A percentile compares a stretch with the other conserved stretches of the same genome.
Evolutionary conservation across 2,888 invertebrate species (phyloP).

Genomic region (Escarpia spicata): DNA sequence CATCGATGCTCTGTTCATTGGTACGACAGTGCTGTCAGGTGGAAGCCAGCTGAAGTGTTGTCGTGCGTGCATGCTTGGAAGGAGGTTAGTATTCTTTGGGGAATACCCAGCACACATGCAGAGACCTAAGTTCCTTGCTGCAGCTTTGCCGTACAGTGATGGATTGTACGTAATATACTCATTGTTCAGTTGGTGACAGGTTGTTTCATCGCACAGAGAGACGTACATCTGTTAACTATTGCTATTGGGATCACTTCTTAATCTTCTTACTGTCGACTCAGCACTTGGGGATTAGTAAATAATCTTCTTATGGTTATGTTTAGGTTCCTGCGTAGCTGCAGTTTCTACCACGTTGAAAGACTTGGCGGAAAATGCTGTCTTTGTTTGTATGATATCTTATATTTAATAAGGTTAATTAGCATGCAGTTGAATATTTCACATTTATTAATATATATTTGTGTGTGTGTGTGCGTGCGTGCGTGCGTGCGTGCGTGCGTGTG

Average conservation of each 20-base stretch:
- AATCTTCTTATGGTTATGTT: constrained; percentile 4
- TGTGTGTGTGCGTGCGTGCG: too few relatives aligned
- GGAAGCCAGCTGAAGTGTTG: not conserved
- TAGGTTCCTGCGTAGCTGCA: too few relatives aligned
- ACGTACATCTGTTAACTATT: not conserved
- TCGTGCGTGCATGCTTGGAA: not conserved
- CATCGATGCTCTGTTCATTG: not conserved
- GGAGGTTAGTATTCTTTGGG: not conserved
- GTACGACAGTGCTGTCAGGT: not conserved
- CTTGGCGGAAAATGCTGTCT: too few relatives aligned
- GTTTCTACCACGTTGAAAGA: too few relatives aligned
- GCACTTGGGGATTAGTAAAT: not conserved
- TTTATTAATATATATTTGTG: too few relatives aligned
- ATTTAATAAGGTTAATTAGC: too few relatives aligned
- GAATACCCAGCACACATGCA: not conserved
- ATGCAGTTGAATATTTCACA: too few relatives aligned
- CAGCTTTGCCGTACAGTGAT: not conserved
- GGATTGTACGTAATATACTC: not conserved
- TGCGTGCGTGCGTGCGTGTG: too few relatives aligned
- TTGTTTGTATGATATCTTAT: too few relatives aligned
- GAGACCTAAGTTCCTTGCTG: not conserved
- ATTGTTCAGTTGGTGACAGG: too few relatives aligned
- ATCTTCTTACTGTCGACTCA: not conserved
- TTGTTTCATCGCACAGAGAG: too few relatives aligned
- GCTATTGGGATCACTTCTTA: not conserved